These are phyloP conservation scores for Chelon auratus DNA, from an alignment of 2,797 vertebrate species.

Conservation along the genomic window DNA sequence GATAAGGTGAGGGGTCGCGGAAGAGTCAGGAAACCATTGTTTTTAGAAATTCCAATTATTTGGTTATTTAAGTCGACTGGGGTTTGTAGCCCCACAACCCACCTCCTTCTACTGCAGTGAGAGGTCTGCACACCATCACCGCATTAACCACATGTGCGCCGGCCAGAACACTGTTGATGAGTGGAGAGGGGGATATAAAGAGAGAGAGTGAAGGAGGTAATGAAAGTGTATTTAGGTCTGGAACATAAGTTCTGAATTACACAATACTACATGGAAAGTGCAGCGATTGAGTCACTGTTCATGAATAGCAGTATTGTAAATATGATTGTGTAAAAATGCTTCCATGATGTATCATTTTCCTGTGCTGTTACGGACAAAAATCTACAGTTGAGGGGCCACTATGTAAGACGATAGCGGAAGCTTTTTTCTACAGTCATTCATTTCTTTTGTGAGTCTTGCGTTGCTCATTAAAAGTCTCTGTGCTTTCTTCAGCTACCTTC, in stretches of 20 bases:
- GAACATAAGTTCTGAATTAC: slow-evolving; percentile 71
- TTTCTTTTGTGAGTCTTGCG: neutral
- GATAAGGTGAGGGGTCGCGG: slow-evolving; percentile 82
- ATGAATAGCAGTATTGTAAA: slow-evolving; percentile 41
- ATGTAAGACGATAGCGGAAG: slow-evolving; percentile 31
- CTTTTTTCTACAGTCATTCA: slow-evolving; percentile 14
- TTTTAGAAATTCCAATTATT: slow-evolving; percentile 87
- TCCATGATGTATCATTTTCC: slow-evolving; percentile 12
- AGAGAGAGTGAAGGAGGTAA: slow-evolving; percentile 35
- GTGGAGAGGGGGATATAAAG: slow-evolving; percentile 29
- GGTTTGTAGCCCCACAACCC: slow-evolving; percentile 35
- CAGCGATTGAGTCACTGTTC: slow-evolving; percentile 40
- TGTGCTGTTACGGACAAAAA: slow-evolving; percentile 19
- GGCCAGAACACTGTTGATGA: slow-evolving; percentile 37
- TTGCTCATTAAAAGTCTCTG: slow-evolving; percentile 8
- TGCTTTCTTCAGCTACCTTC: slow-evolving; percentile 25
- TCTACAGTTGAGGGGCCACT: slow-evolving; percentile 6
- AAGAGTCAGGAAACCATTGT: slow-evolving; percentile 87
- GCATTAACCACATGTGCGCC: slow-evolving; percentile 81
- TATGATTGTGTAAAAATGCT: slow-evolving; percentile 42
- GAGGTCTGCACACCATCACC: slow-evolving; percentile 78
- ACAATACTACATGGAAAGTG: slow-evolving; percentile 52
- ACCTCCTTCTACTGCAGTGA: slow-evolving; percentile 26
- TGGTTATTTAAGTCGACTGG: slow-evolving; percentile 83
- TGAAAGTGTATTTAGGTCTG: slow-evolving; percentile 48